Base-by-base conservation (phyloP, 1,140 invertebrate species). In the Periplaneta americana region DNA sequence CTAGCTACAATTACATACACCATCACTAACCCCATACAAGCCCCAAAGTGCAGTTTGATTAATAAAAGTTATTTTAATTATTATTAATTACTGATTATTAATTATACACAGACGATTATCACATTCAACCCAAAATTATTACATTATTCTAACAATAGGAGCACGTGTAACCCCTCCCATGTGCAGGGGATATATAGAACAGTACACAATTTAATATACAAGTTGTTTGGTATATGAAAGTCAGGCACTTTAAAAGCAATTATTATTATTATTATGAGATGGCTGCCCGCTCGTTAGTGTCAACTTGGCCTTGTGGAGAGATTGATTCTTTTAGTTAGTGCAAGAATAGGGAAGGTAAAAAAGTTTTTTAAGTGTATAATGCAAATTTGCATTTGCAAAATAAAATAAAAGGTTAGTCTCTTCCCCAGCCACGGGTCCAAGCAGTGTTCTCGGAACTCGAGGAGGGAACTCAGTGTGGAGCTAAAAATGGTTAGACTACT, bases 281-380 rank as follows among this genome's bases (percentile, higher is more conserved):
- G 82, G 83, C 82, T 82, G 80, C 79, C 84, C 87, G 80, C 76
- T 84, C 87, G 88, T 89, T 88, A 87, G 88, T 87, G 86, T 87
- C 87, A 88, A 88, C 88, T 88, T 89, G 87, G 87, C 88, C 88
- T 87, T 88, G 86, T 88, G 88, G 87, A 88, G 6, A 66, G 87
- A 87, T 78, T 37, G 57, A 88, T 88, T 66, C n/a, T 66, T 87
- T 84, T 88, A 86, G 88, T 89, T 89, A 89, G 88, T 89, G 84
- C 37, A 84, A 87, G 86, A 87, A 86, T 84, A 82, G 35, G 74
- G 78, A 34, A 81, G 37, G 75, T 33, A 87, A 84, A 88, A 78
- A 57, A 76, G 57, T 36, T 81, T 78, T 81, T 48, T 18, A 48
- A 10, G 5, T 66, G 48, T 66, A 11, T 66, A 66, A 1, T 28